Base-by-base conservation (phyloP, 1,140 invertebrate species). In the Acyrthosiphon pisum region DNA sequence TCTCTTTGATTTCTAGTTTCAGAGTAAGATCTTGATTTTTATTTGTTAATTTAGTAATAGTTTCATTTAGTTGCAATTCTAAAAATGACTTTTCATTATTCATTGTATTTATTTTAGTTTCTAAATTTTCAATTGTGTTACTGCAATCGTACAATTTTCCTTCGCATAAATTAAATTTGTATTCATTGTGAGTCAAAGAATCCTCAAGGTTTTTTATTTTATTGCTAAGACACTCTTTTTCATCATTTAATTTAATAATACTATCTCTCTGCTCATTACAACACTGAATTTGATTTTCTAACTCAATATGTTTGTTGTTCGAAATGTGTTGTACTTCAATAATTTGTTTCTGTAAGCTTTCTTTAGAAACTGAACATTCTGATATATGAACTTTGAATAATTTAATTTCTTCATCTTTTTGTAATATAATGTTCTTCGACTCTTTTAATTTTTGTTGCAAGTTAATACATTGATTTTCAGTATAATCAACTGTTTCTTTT, bases 111-210 rank as follows among this genome's bases (percentile, higher is more conserved):
- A 93, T n/a, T 84, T 93, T 26, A 18, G 86, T 84, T 86, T 86
- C 91, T 56, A 93, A 93, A 86, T 53, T 22, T n/a, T 86, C 20
- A 41, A 93, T 56, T 37, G 48, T 93, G 26, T 76, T 84, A 56
- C 81, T 86, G 60, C 91, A 93, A 84, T 84, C 91, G 23, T 86
- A 93, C 9, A 93, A 56, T 86, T 93, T 93, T 22, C 81, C 91
- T 84, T 93, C 91, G 6, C 46, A 93, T 26, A 93, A 83, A 56
- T 93, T 93, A n/a, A 93, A 93, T 56, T 93, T 26, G 30, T 93
- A 86, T 53, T 93, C 91, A 30, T 93, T 86, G 14, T 93, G 91
- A 14, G 81, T 60, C 30, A 93, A n/a, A 86, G 23, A 56, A 53
- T 93, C 35, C 56, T 86, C 91, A 22, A 41, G 41, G 41, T 93